phyloP scores from a whole-genome alignment of 2,113 vertebrate genomes.

The Gopherus evgoodei region DNA sequence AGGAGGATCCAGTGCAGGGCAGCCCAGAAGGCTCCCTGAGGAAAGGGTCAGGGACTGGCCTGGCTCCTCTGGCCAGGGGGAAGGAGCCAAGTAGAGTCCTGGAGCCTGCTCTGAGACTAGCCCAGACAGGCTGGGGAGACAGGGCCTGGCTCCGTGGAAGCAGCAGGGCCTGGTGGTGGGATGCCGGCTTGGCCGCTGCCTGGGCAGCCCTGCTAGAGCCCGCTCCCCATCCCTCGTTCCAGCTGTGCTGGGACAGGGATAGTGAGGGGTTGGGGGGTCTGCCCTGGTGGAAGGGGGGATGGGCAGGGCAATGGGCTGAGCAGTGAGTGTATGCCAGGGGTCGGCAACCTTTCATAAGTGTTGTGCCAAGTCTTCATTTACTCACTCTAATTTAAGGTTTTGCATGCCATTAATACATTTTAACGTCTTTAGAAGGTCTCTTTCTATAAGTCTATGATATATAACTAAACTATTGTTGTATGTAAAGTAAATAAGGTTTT shows the following conservation, averaged over 20 bases:
- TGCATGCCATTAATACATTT: too few species aligned
- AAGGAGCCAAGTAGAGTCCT: too few species aligned
- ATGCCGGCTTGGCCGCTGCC: neutral
- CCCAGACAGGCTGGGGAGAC: neutral
- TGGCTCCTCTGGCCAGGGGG: neutral
- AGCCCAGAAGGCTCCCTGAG: neutral
- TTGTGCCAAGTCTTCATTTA: too few species aligned
- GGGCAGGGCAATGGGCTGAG: neutral
- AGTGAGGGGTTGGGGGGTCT: neutral
- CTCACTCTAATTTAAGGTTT: too few species aligned
- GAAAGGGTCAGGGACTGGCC: neutral
- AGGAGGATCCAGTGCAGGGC: neutral
- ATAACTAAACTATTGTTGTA: too few species aligned
- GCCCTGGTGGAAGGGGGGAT: too few species aligned
- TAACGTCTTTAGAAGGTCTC: too few species aligned
- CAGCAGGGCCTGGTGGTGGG: neutral
- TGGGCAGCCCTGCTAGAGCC: neutral
- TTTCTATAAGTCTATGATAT: too few species aligned
- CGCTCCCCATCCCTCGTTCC: neutral
- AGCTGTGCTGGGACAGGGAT: neutral
- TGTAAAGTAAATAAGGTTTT: too few species aligned
- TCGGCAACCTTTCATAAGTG: too few species aligned
- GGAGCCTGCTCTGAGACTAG: neutral
- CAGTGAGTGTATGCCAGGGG: neutral
- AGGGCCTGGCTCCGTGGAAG: neutral